Base-by-base conservation (phyloP, 2,888 invertebrate species). In the Deilephila porcellus region DNA sequence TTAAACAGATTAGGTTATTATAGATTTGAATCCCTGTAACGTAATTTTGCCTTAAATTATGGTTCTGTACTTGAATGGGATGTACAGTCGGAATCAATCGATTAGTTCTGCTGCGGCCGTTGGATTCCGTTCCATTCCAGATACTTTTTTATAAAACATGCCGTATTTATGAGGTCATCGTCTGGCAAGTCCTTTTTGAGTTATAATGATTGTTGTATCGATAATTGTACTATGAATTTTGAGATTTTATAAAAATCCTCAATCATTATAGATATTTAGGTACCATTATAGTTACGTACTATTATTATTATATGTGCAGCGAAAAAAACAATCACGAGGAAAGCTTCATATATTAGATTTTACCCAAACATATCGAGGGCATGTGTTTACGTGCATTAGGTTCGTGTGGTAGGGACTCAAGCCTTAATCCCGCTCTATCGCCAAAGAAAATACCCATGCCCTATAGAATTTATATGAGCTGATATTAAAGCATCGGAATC, bases 51-150 rank as follows among this genome's bases (percentile, higher is more conserved):
- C 17, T 25, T 25, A 67, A 52, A n/a, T 37, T 19, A 67, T 52
- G 67, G 17, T 45, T 11, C 20, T 14, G 6, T 63, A 45, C 45
- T 25, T 25, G 52, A 29, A 11, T 45, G 52, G 20, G 17, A 56
- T n/a, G 1, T 14, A 25, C 67, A 5, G 52, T 25, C 45, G 52
- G 17, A 20, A n/a, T 45, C 25, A 67, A 67, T 67, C 67, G 52
- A 67, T 67, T 67, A 14, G 67, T 67, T 67, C 67, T 52, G 25
- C 25, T 52, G 52, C 67, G 52, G 25, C 67, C 17, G 52, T 4
- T 45, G 67, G 67, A 67, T 67, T 67, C 67, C 67, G 20, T 45
- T 64, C 64, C 37, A 45, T 20, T 64, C 20, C 64, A 67, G 45
- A 67, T 67, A 25, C 52, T 67, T 67, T 67, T 67, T 67, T 25